Conservation (phyloP, 2,113 vertebrate species). For the Serranochromis macrocephalus region DNA sequence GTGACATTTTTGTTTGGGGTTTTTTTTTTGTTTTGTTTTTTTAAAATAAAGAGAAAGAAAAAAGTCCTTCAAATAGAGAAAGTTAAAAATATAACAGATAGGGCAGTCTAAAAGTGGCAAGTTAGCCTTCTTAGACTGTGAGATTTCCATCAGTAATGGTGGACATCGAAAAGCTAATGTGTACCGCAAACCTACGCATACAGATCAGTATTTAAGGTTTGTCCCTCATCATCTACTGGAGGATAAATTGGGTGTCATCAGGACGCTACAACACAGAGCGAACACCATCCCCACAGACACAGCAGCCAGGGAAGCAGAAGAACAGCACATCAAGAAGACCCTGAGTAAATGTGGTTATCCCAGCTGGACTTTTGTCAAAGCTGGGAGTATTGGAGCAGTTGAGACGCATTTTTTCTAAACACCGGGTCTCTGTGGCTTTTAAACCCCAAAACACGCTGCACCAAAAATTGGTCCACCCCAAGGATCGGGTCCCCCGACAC, state of each 20-base stretch:
- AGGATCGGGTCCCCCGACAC: fast-evolving
- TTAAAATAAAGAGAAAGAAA: neutral
- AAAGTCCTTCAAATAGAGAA: neutral
- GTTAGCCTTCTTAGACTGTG: neutral
- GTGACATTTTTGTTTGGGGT: neutral
- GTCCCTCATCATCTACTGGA: neutral
- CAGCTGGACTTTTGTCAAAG: neutral
- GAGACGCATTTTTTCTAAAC: neutral
- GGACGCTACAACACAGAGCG: neutral
- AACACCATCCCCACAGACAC: neutral
- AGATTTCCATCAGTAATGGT: neutral
- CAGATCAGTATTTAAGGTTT: fast-evolving
- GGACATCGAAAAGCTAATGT: neutral
- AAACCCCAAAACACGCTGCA: neutral
- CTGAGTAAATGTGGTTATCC: neutral
- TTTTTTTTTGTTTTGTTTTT: neutral
- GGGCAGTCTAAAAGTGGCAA: neutral
- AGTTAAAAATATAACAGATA: neutral
- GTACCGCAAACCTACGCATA: fast-evolving
- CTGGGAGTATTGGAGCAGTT: neutral
- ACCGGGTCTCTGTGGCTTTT: neutral
- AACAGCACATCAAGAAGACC: neutral
- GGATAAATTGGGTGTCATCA: neutral
- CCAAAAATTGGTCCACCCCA: neutral
- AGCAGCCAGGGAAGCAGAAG: neutral